Base-by-base conservation (phyloP, 2,113 vertebrate genomes). In the Meles meles region DNA sequence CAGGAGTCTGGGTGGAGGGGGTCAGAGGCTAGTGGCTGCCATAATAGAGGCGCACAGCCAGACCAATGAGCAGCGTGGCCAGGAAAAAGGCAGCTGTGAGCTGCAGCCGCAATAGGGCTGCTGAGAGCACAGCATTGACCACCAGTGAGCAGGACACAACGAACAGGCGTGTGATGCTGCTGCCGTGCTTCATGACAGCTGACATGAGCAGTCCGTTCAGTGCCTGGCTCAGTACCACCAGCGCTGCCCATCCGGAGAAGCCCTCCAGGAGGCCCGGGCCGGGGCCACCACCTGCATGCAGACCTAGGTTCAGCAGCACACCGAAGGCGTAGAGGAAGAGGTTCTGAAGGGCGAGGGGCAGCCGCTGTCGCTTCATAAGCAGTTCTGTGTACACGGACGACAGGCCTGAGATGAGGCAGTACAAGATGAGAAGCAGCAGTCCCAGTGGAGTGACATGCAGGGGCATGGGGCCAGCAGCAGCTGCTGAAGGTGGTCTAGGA, bases 191-290 rank as follows among this genome's bases (percentile, higher is more conserved):
- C 98, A 99, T 99, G 96, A 99, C 99, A 42, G 99, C 98, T 0
- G 99, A 99, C 99, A 99, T 99, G 59, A 99, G 98, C 80, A 99
- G 98, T 14, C 99, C 99, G 0, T 99, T 99, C 20, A 99, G 97
- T 0, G 99, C 99, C 98, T 99, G 99, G 80, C 99, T 99, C 37
- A 98, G 93, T n/a, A 99, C 98, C 0, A 99, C 99, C 3, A 99
- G 88, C 57, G 98, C 99, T 55, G 99, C 99, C 96, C 98, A 98
- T 14, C 94, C 94, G 0, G 99, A 99, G 96, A 99, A 99, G 27
- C 99, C 99, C 34, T 99, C 98, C 92, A 99, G 97, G 97, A 99
- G 99, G 31, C 98, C 91, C 0, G 96, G 89, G 74, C 97, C 98
- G 0, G 96, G 7, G 7, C 97, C 87, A 14, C 98, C 98, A 59